A percentile compares a stretch with the other conserved stretches of the same genome.
phyloP scores from a whole-genome alignment of 1,140 invertebrate genomes.

The Leptinotarsa undecemlineata region DNA sequence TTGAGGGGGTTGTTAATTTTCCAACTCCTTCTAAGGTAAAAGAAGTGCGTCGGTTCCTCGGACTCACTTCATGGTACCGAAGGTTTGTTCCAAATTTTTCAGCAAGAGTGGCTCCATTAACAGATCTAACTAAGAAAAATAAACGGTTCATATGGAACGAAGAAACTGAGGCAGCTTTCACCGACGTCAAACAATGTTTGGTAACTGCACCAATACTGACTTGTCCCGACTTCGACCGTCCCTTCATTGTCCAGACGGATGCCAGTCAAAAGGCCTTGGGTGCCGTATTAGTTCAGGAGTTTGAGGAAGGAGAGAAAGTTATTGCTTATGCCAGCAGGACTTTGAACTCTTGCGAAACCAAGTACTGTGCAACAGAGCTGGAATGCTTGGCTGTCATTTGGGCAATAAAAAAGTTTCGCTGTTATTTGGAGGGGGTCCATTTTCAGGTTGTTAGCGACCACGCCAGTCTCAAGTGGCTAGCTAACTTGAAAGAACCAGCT shows the following conservation, averaged over 20 bases:
- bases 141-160: background rate
- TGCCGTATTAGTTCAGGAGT: constrained; percentile 36
- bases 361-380: constrained; percentile 56
- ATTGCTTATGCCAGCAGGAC: constrained; percentile 49
- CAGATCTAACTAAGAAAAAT: constrained; percentile 32
- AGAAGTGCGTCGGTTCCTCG: constrained; percentile 25
- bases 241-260: constrained; percentile 36
- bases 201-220: constrained; percentile 28
- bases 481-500: no score
- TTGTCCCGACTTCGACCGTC: constrained; percentile 16
- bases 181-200: constrained; percentile 7
- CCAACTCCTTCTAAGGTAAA: constrained; percentile 39
- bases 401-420: constrained; percentile 54
- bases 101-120: constrained; percentile 17
- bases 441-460: no score
- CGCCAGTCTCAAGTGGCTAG: no score
- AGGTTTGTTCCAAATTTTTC: constrained; percentile 28
- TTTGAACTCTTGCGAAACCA: constrained; percentile 51
- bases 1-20: constrained; percentile 49
- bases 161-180: background rate
- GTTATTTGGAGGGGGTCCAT: constrained; percentile 53
- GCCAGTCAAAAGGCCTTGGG: constrained; percentile 40
- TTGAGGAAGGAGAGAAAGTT: constrained; percentile 33
- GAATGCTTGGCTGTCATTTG: constrained; percentile 58
- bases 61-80: constrained; percentile 28